Base-by-base conservation (phyloP, 2,797 vertebrate genomes). In the Bovichtus diacanthus region DNA sequence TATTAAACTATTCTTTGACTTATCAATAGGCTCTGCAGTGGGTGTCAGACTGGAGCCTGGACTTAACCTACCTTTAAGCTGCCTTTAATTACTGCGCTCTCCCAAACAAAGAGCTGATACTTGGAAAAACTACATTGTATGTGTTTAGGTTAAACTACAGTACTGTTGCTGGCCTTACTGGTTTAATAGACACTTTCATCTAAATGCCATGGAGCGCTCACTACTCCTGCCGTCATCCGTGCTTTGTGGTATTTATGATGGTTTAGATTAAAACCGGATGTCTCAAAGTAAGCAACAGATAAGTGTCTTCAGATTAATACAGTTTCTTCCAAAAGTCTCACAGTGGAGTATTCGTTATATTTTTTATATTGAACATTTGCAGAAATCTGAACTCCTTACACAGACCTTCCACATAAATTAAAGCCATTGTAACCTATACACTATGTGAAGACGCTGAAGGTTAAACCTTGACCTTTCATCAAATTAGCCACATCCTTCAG, bases 391-490 rank as follows among this genome's bases (percentile, higher is more conserved):
- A 13, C 31, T 61, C 62, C 9, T 47, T 31, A 3, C 3, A 21
- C 41, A 58, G 10, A 49, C 16, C 8, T n/a, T 5, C 13, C 5
- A 43, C 11, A 38, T 51, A 43, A 53, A 64, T n/a, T 70, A 49
- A 76, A 68, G 56, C 39, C 12, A 11, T 2, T 79, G 49, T 49
- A 54, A 66, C 38, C 23, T 63, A 39, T 29, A 51, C 29, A 39
- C 38, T 12, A 25, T 65, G 43, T 67, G 27, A 60, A 83, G 70
- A 76, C 51, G 23, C 39, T 83, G 50, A 78, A 86, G 86, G 77
- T 87, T 73, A 86, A 85, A 76, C 80, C 58, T 86, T 91, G 83
- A 89, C 83, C 88, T 90, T 87, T 84, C 38, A 44, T 73, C 6
- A 81, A 76, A 82, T 82, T 65, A 84, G 66, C 54, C 54, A 43